A percentile compares a stretch with the other conserved stretches of the same genome.
Conservation (phyloP, 2,113 vertebrate species). For the Nibea albiflora region DNA sequence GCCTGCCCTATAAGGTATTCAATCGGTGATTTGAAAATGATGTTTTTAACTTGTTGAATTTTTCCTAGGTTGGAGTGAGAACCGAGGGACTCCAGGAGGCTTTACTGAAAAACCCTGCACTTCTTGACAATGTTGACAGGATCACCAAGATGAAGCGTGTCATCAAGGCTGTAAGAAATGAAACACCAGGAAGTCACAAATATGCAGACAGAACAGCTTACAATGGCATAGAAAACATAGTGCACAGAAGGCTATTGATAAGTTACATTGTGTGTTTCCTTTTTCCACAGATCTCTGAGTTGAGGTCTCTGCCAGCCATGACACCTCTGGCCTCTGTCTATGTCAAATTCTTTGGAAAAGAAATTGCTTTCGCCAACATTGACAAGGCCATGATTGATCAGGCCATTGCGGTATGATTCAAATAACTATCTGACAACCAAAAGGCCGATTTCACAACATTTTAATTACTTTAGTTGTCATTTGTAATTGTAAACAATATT, state of each 20-base stretch:
- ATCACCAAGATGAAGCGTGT: constrained; percentile 86
- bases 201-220: neutral
- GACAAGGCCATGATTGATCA: constrained; percentile 82
- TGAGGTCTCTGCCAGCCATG: constrained; percentile 78
- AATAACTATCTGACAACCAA: neutral
- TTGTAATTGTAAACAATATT: neutral
- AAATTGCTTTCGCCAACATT: constrained; percentile 82
- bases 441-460: neutral
- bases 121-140: constrained; percentile 75
- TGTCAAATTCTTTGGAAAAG: constrained; percentile 87
- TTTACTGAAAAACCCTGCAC: constrained; percentile 78
- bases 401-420: constrained; percentile 78
- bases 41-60: neutral
- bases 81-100: constrained; percentile 87
- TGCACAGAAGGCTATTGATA: neutral
- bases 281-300: constrained; percentile 81
- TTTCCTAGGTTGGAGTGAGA: constrained; percentile 82
- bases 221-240: neutral
- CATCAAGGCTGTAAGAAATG: constrained; percentile 82
- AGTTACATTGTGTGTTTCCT: constrained; percentile 3
- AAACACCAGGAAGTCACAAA: neutral
- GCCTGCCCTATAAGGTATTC: neutral
- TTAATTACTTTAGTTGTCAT: too few species aligned
- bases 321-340: constrained; percentile 81
- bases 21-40: neutral